phyloP scores from a whole-genome alignment of 30 jellyfish, hydroid and myxozoan species.

The Cassiopea xamachana region DNA sequence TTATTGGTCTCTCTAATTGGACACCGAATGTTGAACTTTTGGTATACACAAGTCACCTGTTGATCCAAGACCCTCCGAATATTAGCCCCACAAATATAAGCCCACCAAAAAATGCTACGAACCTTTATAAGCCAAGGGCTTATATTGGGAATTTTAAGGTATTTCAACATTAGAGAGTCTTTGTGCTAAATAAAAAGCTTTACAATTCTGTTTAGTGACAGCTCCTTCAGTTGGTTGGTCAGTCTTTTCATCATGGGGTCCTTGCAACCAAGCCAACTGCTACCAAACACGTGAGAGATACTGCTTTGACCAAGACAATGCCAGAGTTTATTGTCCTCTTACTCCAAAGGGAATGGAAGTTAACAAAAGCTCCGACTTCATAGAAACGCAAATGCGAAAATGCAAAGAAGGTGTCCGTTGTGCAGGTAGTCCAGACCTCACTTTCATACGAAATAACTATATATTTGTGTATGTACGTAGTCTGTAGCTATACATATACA shows the following conservation, averaged over 20 bases:
- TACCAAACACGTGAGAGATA: slow-evolving; percentile 18
- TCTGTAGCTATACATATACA: no score
- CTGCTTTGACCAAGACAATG: slow-evolving; percentile 3
- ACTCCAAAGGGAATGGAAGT: neutral
- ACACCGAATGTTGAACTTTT: no score
- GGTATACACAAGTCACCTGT: no score
- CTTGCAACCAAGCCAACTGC: slow-evolving; percentile 15
- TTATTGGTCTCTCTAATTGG: no score
- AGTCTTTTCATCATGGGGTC: slow-evolving; percentile 35
- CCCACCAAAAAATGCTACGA: no score
- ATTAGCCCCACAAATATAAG: no score
- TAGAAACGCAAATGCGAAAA: neutral
- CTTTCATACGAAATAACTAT: neutral
- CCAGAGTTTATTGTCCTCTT: neutral
- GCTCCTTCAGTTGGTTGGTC: slow-evolving; percentile 23
- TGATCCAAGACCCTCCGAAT: no score
- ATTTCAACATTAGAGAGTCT: no score
- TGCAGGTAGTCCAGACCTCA: neutral
- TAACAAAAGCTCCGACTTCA: neutral
- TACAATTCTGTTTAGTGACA: slow-evolving; percentile 4
- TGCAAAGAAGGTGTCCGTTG: slow-evolving; percentile 18
- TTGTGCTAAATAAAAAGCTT: neutral
- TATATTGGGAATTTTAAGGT: no score
- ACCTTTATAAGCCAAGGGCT: no score
- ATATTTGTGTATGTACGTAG: no score